Conservation (phyloP, 1,140 invertebrate species). For the Panagrolaimus sp. region DNA sequence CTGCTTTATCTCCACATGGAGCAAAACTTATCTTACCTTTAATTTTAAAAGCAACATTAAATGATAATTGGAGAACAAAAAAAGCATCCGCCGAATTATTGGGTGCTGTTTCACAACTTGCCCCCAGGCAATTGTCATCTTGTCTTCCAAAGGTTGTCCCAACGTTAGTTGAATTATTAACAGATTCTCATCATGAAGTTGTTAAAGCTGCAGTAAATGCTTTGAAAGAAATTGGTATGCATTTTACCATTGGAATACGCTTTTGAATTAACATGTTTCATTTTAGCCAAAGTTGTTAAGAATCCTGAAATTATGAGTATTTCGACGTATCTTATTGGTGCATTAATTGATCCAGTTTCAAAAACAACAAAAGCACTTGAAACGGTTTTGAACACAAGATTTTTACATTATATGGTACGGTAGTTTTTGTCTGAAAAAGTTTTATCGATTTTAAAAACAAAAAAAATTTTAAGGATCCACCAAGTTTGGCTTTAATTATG, state of each 20-base stretch:
- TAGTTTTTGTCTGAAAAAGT: no score
- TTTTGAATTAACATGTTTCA: slow-evolving; percentile 66
- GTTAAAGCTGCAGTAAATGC: slow-evolving; percentile 91
- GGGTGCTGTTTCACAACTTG: slow-evolving; percentile 89
- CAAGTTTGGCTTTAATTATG: slow-evolving; percentile 96
- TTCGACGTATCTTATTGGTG: slow-evolving; percentile 83
- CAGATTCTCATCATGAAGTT: slow-evolving; percentile 96
- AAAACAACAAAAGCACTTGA: slow-evolving; percentile 82
- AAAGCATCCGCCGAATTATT: slow-evolving; percentile 90
- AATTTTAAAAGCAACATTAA: slow-evolving; percentile 82
- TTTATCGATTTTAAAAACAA: no score
- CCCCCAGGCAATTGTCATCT: slow-evolving; percentile 92
- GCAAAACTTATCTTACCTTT: slow-evolving; percentile 88
- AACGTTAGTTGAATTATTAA: slow-evolving; percentile 91
- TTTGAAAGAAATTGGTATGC: slow-evolving; percentile 88
- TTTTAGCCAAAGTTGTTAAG: slow-evolving; percentile 66
- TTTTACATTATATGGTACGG: slow-evolving; percentile 84
- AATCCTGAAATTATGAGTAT: slow-evolving; percentile 90
- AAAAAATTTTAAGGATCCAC: slow-evolving; percentile 73
- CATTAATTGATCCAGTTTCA: slow-evolving; percentile 89
- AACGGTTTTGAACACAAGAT: slow-evolving; percentile 88
- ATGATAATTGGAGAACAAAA: slow-evolving; percentile 98
- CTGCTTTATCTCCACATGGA: slow-evolving; percentile 86
- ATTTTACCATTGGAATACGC: slow-evolving; percentile 69
- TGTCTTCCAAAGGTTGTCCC: slow-evolving; percentile 95